phyloP scores from a whole-genome alignment of 2,888 invertebrate species.

The Metopia argyrocephala region DNA sequence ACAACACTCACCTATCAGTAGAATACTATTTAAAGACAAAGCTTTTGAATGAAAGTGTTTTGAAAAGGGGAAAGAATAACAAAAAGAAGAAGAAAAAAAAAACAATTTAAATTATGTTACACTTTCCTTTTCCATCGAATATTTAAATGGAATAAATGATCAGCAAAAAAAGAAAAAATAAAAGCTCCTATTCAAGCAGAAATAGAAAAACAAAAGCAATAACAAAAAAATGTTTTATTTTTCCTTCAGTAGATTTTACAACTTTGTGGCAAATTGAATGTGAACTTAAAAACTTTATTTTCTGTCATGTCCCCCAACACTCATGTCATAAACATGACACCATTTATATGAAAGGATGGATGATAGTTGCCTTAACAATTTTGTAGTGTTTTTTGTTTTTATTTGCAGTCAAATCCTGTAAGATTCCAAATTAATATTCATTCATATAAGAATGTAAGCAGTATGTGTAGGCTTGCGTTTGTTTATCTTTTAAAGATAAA shows the following conservation, averaged over 20 bases:
- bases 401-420: not conserved
- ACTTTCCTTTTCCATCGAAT: too few relatives aligned
- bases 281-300: not conserved
- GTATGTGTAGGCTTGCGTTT: not conserved
- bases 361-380: not conserved
- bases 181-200: not conserved
- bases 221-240: not conserved
- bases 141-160: not conserved
- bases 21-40: too few relatives aligned
- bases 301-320: not conserved
- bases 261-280: not conserved
- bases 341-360: too few relatives aligned
- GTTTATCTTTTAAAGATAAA: too few relatives aligned
- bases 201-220: not conserved
- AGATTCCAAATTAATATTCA: not conserved
- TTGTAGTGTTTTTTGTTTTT: too few relatives aligned
- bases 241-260: not conserved
- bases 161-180: not conserved
- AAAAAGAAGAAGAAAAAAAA: too few relatives aligned
- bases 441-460: not conserved
- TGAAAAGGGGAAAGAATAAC: too few relatives aligned
- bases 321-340: too few relatives aligned
- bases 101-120: too few relatives aligned
- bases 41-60: too few relatives aligned
- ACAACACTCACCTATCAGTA: too few relatives aligned